phyloP scores from a whole-genome alignment of 2,888 invertebrate genomes.

The Metopia argyrocephala region DNA sequence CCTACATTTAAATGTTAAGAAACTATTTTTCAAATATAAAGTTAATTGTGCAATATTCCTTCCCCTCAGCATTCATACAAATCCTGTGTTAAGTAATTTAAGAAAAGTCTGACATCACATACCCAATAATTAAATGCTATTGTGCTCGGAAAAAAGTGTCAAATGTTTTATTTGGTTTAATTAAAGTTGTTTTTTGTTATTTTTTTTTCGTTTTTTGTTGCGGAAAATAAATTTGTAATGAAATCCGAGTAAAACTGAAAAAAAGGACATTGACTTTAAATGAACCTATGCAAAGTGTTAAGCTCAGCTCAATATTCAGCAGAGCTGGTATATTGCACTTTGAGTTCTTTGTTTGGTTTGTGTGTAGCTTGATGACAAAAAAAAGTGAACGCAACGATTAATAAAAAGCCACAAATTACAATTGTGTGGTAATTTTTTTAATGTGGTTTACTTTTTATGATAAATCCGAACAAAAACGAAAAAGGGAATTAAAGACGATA shows the following conservation, averaged over 20 bases:
- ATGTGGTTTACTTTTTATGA: slow-evolving; percentile 50
- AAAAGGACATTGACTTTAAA: slow-evolving; percentile 61
- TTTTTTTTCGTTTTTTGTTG: not conserved
- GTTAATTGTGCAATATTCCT: not conserved
- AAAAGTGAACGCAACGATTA: not conserved
- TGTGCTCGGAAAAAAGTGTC: slow-evolving; percentile 64
- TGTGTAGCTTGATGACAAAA: slow-evolving; percentile 13
- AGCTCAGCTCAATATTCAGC: slow-evolving; percentile 15
- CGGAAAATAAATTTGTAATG: slow-evolving; percentile 27
- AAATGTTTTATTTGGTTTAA: slow-evolving; percentile 70
- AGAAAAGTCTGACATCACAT: not conserved
- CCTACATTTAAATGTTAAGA: no score
- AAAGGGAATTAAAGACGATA: no score
- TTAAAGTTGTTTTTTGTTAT: slow-evolving; percentile 67
- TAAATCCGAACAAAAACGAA: not conserved
- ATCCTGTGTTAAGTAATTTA: not conserved
- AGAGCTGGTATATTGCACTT: not conserved
- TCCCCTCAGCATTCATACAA: not conserved
- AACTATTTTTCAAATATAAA: no score
- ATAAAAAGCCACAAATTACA: not conserved
- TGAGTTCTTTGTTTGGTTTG: slow-evolving; percentile 45
- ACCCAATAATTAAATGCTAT: not conserved
- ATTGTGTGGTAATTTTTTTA: slow-evolving; percentile 27
- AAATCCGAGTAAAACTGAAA: slow-evolving; percentile 34
- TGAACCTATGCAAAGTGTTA: slow-evolving; percentile 52